A percentile compares a stretch with the other conserved stretches of the same genome.
These are phyloP conservation scores for Anoplopoma fimbria DNA, from an alignment of 2,113 vertebrate genomes.

Conservation along the genomic window DNA sequence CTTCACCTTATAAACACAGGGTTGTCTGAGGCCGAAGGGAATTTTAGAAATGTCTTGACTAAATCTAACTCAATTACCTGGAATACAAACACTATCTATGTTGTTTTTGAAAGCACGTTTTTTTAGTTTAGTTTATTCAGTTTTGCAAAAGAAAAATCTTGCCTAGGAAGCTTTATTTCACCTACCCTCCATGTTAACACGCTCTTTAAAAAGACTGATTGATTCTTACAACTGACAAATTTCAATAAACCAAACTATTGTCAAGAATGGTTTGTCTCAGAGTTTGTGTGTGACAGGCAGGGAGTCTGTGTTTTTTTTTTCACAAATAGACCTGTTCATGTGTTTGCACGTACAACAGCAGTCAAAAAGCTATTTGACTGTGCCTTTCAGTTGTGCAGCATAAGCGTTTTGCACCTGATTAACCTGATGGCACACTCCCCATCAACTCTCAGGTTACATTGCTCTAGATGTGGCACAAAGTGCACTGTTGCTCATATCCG, in stretches of 20 bases:
- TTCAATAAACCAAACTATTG: neutral
- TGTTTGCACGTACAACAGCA: neutral
- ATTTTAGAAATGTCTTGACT: neutral
- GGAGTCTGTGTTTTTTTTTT: neutral
- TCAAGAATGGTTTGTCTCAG: neutral
- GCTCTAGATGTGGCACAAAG: conserved; percentile 59
- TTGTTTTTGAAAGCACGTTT: conserved; percentile 1
- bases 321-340: neutral
- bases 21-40: neutral
- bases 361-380: neutral
- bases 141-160: neutral
- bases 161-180: neutral
- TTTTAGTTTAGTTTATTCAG: neutral
- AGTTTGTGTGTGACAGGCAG: neutral
- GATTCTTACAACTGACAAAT: conserved; percentile 18
- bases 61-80: conserved; percentile 1
- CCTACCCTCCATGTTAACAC: neutral
- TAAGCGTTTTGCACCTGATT: conserved; percentile 46
- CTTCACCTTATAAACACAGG: conserved; percentile 5
- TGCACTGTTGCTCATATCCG: conserved; percentile 62
- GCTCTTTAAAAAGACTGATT: neutral
- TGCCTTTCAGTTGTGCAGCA: conserved; percentile 11
- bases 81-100: neutral
- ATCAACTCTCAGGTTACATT: conserved; percentile 18
- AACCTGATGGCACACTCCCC: conserved; percentile 20